Conservation (phyloP, 1,140 invertebrate species). For the Agrypnia vestita region DNA sequence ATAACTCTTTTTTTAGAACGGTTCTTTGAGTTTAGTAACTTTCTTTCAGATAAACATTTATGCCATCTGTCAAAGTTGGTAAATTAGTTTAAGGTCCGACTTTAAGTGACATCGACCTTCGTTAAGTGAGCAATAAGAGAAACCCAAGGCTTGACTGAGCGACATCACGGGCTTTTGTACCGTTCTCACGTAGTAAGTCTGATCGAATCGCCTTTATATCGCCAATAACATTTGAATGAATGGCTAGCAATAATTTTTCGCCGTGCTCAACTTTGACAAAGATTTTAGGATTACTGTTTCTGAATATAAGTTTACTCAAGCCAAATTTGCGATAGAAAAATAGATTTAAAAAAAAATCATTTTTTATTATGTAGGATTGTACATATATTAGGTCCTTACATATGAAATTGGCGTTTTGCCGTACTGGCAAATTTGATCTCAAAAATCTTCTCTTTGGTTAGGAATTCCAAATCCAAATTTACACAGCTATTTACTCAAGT, state of each 20-base stretch:
- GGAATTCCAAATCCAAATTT: too few species aligned
- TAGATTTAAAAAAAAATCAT: too few species aligned
- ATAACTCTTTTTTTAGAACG: neutral
- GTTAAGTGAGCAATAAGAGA: slow-evolving; percentile 41
- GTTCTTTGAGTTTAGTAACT: neutral
- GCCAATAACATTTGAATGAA: too few species aligned
- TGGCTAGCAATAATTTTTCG: neutral
- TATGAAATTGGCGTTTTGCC: too few species aligned
- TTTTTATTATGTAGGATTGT: too few species aligned
- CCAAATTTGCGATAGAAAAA: neutral
- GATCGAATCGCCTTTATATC: neutral
- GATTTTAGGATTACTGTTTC: neutral
- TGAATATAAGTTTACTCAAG: neutral
- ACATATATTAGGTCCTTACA: too few species aligned
- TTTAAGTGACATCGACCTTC: slow-evolving; percentile 28
- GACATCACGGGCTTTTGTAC: neutral
- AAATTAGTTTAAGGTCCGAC: slow-evolving; percentile 9
- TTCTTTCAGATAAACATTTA: neutral
- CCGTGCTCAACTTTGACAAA: neutral
- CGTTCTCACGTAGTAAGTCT: neutral
- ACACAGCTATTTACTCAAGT: too few species aligned
- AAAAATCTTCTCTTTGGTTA: too few species aligned
- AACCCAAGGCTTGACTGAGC: neutral
- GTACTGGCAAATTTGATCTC: too few species aligned
- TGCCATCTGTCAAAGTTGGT: neutral